These are phyloP conservation scores for Centropus unirufus DNA, from an alignment of 2,113 vertebrate genomes.

Conservation along the genomic window DNA sequence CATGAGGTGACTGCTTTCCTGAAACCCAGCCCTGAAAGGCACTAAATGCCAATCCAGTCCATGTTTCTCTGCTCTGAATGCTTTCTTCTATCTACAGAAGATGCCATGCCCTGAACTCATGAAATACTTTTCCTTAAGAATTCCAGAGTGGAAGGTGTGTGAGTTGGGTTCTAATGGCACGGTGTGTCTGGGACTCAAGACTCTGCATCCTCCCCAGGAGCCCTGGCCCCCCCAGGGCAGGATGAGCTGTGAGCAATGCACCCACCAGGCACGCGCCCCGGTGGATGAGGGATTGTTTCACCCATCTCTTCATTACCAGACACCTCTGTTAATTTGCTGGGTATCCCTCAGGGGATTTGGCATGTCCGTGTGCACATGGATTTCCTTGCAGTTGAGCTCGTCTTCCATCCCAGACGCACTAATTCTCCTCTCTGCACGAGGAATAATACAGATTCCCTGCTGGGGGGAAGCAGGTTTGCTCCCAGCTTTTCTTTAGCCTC, in stretches of 20 bases:
- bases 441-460: neutral
- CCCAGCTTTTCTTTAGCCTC: neutral
- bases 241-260: neutral
- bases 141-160: neutral
- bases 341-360: neutral
- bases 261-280: neutral
- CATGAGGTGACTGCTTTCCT: neutral
- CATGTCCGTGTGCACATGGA: neutral
- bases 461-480: fast-evolving
- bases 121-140: neutral
- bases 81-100: neutral
- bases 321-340: neutral
- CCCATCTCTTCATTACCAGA: neutral
- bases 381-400: neutral
- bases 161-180: neutral
- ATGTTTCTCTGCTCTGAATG: neutral
- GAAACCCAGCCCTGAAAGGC: neutral
- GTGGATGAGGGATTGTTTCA: neutral
- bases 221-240: fast-evolving
- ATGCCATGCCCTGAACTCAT: neutral
- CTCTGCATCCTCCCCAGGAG: neutral
- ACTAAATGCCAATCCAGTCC: neutral
- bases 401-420: neutral
- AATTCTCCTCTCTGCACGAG: neutral
- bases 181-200: neutral